Evolutionary conservation across 2,888 invertebrate genomes (phyloP), one percentile per base, ranked within the genome.

Genomic region (Caprella mutica): DNA sequence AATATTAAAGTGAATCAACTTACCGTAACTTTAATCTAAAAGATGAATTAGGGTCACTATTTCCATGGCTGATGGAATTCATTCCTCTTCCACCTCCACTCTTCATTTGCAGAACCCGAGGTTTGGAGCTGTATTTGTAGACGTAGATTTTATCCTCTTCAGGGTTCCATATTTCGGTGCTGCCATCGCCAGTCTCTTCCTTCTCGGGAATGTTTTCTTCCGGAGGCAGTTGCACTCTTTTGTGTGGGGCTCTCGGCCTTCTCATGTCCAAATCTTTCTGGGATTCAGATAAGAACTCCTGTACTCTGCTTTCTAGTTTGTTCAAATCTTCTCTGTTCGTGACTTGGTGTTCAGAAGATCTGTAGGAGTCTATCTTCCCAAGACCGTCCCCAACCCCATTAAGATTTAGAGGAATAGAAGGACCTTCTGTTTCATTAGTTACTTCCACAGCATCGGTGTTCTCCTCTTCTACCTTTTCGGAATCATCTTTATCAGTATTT

Each of bases 131-230:
- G 50, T 59, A 59, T 21, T 42, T 52, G 57, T 59, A 63, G n/a
- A 59, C 55, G 40, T 63, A 63, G 23, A 63, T 46, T 48, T 55
- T 57, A 24, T 63, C 44, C 43, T 63, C 63, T 19, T 63, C 58
- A n/a, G 63, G 63, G n/a, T 58, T 58, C 55, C 57, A 63, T 9
- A 63, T 58, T 46, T 63, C 63, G 38, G 39, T 19, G 3, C 30
- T 35, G 1, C 19, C 27, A 42, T 33, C 51, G 21, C 38, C 46
- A 12, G n/a, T 24, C 12, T 21, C 17, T 21, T 55, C 46, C 6
- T 33, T 46, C 12, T 51, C 35, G 3, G 1, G 17, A 19, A n/a
- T 4, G 17, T 19, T 42, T 29, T 9, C 29, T 8, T 42, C 43
- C 12, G 1, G 29, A 26, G 43, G 53, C 17, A 53, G 21, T 26